Conservation (phyloP, 2,113 vertebrate genomes). For the Cygnus buccinator region DNA sequence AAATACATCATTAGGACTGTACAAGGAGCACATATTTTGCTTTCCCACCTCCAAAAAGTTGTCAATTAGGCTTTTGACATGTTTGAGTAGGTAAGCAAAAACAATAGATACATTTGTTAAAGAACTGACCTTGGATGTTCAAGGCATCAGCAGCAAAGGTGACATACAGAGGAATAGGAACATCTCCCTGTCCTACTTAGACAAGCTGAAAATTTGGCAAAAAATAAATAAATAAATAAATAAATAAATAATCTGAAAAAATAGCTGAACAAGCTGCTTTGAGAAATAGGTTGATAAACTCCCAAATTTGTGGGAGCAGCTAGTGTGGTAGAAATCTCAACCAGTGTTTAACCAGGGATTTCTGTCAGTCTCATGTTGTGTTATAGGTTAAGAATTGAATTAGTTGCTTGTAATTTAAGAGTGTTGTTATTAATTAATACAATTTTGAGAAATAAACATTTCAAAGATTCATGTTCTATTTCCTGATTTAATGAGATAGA, state of each 20-base stretch:
- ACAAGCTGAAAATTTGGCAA: neutral
- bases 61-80: rapidly evolving
- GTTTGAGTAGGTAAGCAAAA: neutral
- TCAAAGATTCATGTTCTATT: neutral
- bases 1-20: neutral
- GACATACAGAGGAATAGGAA: neutral
- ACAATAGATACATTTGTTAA: neutral
- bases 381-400: neutral
- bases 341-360: neutral
- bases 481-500: neutral
- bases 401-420: neutral
- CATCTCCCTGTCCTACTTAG: neutral
- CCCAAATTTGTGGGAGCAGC: neutral
- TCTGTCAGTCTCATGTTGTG: neutral
- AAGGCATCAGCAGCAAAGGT: neutral
- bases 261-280: neutral
- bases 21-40: rapidly evolving
- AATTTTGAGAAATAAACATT: neutral
- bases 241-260: neutral
- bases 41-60: neutral
- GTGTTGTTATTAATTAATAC: slow-evolving; percentile 1
- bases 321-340: neutral
- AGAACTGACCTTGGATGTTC: neutral
- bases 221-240: too few relatives aligned
- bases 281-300: neutral